Percentiles rank a stretch among this genome's conserved stretches.
These are phyloP conservation scores for Odontomachus brunneus DNA, from an alignment of 1,140 invertebrate genomes.

Conservation along the genomic window DNA sequence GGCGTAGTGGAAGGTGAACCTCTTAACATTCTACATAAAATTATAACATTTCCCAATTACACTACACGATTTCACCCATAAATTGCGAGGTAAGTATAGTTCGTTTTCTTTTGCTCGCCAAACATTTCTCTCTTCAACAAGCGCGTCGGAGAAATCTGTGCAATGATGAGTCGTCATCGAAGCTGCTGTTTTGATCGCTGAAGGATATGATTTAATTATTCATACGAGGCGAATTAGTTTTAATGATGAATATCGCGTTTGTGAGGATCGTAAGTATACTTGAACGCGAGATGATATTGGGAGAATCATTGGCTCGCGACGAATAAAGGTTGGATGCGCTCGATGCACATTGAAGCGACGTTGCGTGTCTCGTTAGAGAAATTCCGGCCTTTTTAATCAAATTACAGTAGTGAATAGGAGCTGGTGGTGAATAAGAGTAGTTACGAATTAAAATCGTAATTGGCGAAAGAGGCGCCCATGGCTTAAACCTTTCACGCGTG, in stretches of 20 bases:
- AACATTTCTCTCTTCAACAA: not conserved
- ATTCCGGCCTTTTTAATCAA: slow-evolving; percentile 12
- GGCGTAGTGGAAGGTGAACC: slow-evolving; percentile 95
- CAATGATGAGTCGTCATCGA: no score
- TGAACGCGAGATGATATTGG: not conserved
- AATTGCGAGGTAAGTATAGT: slow-evolving; percentile 15
- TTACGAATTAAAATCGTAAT: slow-evolving; percentile 36
- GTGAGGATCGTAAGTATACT: not conserved
- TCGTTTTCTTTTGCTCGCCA: no score
- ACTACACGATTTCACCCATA: not conserved
- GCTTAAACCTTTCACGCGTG: slow-evolving; percentile 3
- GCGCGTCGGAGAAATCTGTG: not conserved
- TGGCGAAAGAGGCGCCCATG: not conserved
- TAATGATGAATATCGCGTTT: not conserved
- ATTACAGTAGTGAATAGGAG: slow-evolving; percentile 32
- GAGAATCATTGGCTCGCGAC: not conserved
- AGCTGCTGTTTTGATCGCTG: no score
- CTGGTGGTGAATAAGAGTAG: not conserved
- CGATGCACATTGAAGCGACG: not conserved
- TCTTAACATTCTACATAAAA: slow-evolving; percentile 38
- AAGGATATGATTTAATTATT: slow-evolving; percentile 3
- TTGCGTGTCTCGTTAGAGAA: not conserved
- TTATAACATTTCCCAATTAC: slow-evolving; percentile 8
- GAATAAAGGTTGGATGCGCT: not conserved
- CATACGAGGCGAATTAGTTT: not conserved